Percentiles rank a stretch among this genome's conserved stretches.
Conservation (phyloP, 2,888 invertebrate species). For the Diplolepis rosae region DNA sequence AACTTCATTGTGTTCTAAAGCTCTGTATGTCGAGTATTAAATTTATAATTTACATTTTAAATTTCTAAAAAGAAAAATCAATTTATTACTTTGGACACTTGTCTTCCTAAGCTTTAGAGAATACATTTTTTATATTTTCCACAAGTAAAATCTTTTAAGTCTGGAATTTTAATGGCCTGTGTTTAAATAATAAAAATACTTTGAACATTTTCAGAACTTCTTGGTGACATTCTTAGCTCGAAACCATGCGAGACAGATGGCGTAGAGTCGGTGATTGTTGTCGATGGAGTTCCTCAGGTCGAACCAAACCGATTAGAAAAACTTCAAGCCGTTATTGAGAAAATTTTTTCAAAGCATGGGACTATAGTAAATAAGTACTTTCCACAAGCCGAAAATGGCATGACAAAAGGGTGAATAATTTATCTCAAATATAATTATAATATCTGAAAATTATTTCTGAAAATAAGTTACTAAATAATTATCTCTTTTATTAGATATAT, state of each 20-base stretch:
- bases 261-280: conserved; percentile 95
- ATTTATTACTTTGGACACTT: too few species aligned
- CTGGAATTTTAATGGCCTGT: too few species aligned
- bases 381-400: conserved; percentile 87
- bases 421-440: not conserved
- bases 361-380: conserved; percentile 91
- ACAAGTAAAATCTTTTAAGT: too few species aligned
- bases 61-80: too few species aligned
- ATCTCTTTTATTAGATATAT: conserved; percentile 79
- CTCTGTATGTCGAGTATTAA: too few species aligned
- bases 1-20: too few species aligned
- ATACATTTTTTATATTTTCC: too few species aligned
- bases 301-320: conserved; percentile 94
- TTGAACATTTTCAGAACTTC: conserved; percentile 80
- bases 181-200: too few species aligned
- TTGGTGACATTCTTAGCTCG: conserved; percentile 91
- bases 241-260: conserved; percentile 97
- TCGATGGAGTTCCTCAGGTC: conserved; percentile 97
- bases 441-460: not conserved
- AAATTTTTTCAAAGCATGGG: conserved; percentile 92
- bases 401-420: conserved; percentile 84
- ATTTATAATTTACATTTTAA: too few species aligned
- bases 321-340: conserved; percentile 91
- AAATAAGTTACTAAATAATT: not conserved
- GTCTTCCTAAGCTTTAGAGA: too few species aligned